phyloP scores from a whole-genome alignment of 2,797 vertebrate genomes.

The Sebastes steindachneri region DNA sequence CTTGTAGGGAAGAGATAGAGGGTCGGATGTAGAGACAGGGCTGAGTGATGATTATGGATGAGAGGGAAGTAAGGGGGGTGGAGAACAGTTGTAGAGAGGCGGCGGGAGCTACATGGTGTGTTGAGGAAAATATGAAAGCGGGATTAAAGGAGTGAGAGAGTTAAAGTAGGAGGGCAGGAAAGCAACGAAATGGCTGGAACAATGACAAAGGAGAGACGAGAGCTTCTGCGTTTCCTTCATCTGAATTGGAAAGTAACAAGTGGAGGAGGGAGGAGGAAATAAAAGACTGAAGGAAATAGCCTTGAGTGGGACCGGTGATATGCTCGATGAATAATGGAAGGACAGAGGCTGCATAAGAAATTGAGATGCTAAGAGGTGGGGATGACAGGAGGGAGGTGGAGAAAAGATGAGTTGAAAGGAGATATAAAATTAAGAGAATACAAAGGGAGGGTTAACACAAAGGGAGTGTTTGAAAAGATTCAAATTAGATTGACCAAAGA shows the following conservation, averaged over 20 bases:
- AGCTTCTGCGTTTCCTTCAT: slow-evolving; percentile 35
- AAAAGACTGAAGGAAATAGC: slow-evolving; percentile 48
- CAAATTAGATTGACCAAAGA: slow-evolving; percentile 39
- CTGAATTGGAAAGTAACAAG: slow-evolving; percentile 49
- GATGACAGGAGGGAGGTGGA: slow-evolving; percentile 38
- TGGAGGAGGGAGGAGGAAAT: slow-evolving; percentile 31
- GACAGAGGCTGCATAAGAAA: slow-evolving; percentile 44
- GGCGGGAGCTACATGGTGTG: neutral
- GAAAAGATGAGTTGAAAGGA: slow-evolving; percentile 25
- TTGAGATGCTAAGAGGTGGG: slow-evolving; percentile 45
- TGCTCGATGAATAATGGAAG: slow-evolving; percentile 65
- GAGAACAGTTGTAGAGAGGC: slow-evolving; percentile 27
- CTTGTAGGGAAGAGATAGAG: slow-evolving; percentile 28
- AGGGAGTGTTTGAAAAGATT: slow-evolving; percentile 30
- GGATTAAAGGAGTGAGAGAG: slow-evolving; percentile 31
- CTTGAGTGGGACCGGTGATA: slow-evolving; percentile 39
- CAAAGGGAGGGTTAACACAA: slow-evolving; percentile 22
- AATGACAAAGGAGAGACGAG: slow-evolving; percentile 16
- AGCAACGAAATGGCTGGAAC: slow-evolving; percentile 1
- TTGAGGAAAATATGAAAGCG: slow-evolving; percentile 49
- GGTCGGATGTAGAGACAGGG: slow-evolving; percentile 40
- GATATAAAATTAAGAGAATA: slow-evolving; percentile 28
- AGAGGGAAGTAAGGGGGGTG: slow-evolving; percentile 28
- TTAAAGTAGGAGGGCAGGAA: slow-evolving; percentile 43
- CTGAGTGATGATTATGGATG: slow-evolving; percentile 49